Percentiles rank a stretch among this genome's conserved stretches.
Evolutionary conservation across 2,113 vertebrate genomes (phyloP).

Genomic region (Eidolon helvum): DNA sequence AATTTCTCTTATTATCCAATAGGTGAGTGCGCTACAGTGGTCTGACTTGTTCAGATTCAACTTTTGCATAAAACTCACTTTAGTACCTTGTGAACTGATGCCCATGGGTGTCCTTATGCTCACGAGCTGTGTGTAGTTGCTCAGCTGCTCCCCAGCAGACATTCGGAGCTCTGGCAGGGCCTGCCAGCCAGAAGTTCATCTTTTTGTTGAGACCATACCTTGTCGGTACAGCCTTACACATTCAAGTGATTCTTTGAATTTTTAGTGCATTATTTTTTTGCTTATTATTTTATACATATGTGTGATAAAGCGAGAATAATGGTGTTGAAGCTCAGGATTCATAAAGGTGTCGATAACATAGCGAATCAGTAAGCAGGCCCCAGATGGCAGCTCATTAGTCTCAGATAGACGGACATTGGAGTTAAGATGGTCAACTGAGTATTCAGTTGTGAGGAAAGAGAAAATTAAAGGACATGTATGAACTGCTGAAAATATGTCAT

Average conservation of each 20-base stretch:
- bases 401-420: neutral
- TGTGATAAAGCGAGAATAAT: neutral
- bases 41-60: neutral
- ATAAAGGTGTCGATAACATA: neutral
- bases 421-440: constrained; percentile 10
- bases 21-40: neutral
- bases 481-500: neutral
- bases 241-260: neutral
- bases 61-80: neutral
- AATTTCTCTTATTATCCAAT: neutral
- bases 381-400: neutral
- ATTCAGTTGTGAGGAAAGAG: neutral
- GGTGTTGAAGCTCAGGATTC: neutral
- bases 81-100: neutral
- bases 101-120: accelerated
- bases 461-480: neutral
- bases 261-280: neutral
- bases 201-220: neutral
- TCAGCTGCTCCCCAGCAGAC: neutral
- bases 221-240: neutral
- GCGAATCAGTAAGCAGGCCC: neutral
- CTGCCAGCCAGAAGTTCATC: neutral
- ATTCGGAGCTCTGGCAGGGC: neutral
- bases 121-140: neutral
- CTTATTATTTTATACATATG: neutral